A percentile compares a stretch with the other conserved stretches of the same genome.
Conservation (phyloP, 1,140 invertebrate genomes). For the Brachionus sp. region DNA sequence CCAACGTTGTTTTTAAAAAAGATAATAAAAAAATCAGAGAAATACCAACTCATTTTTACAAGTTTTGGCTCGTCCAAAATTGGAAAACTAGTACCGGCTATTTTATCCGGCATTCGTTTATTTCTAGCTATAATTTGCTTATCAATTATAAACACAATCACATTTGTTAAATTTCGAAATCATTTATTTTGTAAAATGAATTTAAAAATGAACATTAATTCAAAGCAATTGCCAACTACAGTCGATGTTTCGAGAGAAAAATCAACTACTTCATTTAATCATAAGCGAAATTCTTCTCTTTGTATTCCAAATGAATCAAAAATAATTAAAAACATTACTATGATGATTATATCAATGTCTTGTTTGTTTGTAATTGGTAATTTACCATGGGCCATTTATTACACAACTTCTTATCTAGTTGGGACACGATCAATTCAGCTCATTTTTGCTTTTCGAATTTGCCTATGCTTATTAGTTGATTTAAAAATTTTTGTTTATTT, state of each 20-base stretch:
- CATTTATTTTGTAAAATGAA: conserved; percentile 6
- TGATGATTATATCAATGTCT: conserved; percentile 35
- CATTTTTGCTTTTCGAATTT: conserved; percentile 6
- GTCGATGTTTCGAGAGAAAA: conserved; percentile 3
- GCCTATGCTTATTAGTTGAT: conserved; percentile 24
- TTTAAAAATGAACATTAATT: conserved; percentile 23
- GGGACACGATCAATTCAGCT: not conserved
- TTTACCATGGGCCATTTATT: conserved; percentile 28
- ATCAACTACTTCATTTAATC: not conserved
- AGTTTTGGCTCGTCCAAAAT: not conserved
- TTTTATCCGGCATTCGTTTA: not conserved
- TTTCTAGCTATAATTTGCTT: not conserved
- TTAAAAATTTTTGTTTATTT: conserved; percentile 22
- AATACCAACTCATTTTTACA: not conserved
- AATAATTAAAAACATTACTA: conserved; percentile 1
- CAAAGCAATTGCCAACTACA: not conserved
- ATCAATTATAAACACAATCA: not conserved
- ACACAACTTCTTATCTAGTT: not conserved
- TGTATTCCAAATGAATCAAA: not conserved
- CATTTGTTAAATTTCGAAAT: conserved; percentile 12
- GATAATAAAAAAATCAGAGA: not conserved
- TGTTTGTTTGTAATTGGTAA: conserved; percentile 5
- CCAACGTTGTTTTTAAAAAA: conserved; percentile 22
- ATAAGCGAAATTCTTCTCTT: not conserved
- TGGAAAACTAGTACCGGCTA: not conserved